Conservation (phyloP, 2,113 vertebrate species). For the Brachyistius frenatus region DNA sequence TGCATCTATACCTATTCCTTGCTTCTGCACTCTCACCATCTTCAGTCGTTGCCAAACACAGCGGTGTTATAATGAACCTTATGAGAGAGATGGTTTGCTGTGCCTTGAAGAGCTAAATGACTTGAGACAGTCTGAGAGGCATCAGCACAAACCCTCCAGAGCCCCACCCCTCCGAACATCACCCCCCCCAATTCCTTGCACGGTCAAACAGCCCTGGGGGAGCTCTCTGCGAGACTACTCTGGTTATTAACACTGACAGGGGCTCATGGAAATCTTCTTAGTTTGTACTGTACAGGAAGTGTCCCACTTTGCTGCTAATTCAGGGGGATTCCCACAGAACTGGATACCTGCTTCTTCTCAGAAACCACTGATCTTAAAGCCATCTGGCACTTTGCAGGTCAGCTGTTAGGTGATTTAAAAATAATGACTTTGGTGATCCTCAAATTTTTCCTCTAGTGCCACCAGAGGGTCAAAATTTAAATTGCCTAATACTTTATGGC, state of each 20-base stretch:
- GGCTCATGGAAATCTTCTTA: slow-evolving; percentile 72
- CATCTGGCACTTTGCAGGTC: background rate
- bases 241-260: slow-evolving; percentile 77
- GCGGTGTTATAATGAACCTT: slow-evolving; percentile 59
- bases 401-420: background rate
- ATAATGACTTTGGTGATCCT: too few relatives aligned
- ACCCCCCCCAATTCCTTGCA: slow-evolving; percentile 51
- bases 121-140: slow-evolving; percentile 66
- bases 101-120: slow-evolving; percentile 62
- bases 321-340: slow-evolving; percentile 41
- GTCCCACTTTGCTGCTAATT: slow-evolving; percentile 56
- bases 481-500: background rate
- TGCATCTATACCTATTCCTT: slow-evolving; percentile 28
- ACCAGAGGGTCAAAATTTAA: background rate
- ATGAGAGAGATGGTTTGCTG: slow-evolving; percentile 47
- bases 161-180: slow-evolving; percentile 38
- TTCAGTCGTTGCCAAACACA: slow-evolving; percentile 48
- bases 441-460: background rate
- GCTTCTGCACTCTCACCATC: slow-evolving; percentile 42
- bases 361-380: slow-evolving; percentile 21
- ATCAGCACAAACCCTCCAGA: slow-evolving; percentile 39
- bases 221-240: slow-evolving; percentile 57
- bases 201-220: slow-evolving; percentile 73
- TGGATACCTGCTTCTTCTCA: slow-evolving; percentile 22
- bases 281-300: slow-evolving; percentile 64